Evolutionary conservation across 1,140 invertebrate species (phyloP).

Genomic region (Mizuhopecten yessoensis): DNA sequence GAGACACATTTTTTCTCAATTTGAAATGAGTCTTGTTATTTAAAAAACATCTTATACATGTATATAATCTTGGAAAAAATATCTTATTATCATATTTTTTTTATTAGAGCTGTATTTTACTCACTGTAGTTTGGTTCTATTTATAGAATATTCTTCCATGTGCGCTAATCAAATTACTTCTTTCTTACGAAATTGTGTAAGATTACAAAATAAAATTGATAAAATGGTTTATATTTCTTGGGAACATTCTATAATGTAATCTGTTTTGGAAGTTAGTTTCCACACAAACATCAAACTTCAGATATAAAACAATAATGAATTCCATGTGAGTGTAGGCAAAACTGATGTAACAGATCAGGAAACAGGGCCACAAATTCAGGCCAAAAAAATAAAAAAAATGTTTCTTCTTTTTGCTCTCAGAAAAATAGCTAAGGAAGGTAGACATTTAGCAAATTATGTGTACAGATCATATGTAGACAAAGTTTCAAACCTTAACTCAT

Average conservation of each 20-base stretch:
- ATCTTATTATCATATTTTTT: no score
- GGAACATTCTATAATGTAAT: slow-evolving; percentile 17
- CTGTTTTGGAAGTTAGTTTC: neutral
- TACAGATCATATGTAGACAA: no score
- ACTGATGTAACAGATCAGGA: neutral
- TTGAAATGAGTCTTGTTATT: no score
- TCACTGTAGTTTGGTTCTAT: neutral
- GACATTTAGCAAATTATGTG: no score
- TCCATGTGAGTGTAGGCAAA: neutral
- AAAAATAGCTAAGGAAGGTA: no score
- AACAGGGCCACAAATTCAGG: neutral
- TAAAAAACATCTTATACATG: no score
- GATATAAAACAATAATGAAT: neutral
- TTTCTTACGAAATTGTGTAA: neutral
- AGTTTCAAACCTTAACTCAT: no score
- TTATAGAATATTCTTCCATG: slow-evolving; percentile 35
- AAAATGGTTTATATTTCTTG: slow-evolving; percentile 8
- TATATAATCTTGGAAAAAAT: no score
- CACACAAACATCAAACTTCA: slow-evolving; percentile 1
- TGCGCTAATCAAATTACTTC: neutral
- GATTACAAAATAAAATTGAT: slow-evolving; percentile 35
- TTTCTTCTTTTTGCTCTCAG: neutral
- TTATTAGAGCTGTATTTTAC: no score
- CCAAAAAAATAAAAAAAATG: neutral
- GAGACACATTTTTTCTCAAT: neutral